phyloP scores from a whole-genome alignment of 2,888 invertebrate species.

The Choreutis nemorana region DNA sequence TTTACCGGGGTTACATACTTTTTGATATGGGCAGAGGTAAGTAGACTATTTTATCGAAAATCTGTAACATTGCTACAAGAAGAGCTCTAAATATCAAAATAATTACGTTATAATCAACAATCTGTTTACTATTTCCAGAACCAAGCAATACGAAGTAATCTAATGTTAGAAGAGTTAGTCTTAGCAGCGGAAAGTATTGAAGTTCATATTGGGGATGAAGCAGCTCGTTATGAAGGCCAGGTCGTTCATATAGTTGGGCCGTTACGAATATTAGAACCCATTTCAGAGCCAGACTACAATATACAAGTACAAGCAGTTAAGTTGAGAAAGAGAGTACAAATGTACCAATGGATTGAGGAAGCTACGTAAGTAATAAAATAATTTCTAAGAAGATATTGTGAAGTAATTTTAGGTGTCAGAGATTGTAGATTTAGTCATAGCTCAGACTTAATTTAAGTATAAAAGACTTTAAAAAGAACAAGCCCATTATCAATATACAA shows the following conservation, averaged over 20 bases:
- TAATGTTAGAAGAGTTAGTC: conserved; percentile 80
- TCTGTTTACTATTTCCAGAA: conserved; percentile 62
- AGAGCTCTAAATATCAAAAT: background rate
- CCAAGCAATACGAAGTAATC: conserved; percentile 79
- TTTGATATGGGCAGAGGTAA: conserved; percentile 87
- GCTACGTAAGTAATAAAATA: conserved; percentile 50
- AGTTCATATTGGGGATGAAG: conserved; percentile 75
- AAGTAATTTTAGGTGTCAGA: too few species aligned
- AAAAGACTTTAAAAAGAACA: too few species aligned
- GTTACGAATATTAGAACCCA: conserved; percentile 77
- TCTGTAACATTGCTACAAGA: too few species aligned
- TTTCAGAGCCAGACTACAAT: conserved; percentile 87
- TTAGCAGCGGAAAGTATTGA: conserved; percentile 62
- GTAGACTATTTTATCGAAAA: conserved; percentile 1
- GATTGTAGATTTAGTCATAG: too few species aligned
- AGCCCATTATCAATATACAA: too few species aligned
- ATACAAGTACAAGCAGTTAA: conserved; percentile 86
- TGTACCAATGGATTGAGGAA: conserved; percentile 95
- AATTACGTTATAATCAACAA: background rate
- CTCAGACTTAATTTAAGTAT: too few species aligned
- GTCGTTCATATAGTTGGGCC: conserved; percentile 82
- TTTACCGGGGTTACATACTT: conserved; percentile 74
- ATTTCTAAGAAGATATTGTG: too few species aligned
- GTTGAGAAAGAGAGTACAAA: conserved; percentile 84
- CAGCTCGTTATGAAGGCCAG: conserved; percentile 73